phyloP scores from a whole-genome alignment of 2,113 vertebrate species.

The Pontoporia blainvillei region DNA sequence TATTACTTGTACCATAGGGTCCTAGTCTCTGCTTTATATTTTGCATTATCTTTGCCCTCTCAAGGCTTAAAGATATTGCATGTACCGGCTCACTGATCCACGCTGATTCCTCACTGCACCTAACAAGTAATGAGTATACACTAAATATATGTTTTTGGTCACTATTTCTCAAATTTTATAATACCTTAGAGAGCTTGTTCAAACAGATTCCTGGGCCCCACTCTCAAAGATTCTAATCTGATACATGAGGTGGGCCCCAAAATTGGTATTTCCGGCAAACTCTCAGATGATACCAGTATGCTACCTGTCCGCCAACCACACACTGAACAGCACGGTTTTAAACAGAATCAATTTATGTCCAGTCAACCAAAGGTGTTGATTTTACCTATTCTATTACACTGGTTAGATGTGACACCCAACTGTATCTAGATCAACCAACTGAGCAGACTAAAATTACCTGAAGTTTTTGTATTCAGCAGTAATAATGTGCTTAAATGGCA shows the following conservation, averaged over 20 bases:
- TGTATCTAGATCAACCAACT: background rate
- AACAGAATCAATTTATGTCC: background rate
- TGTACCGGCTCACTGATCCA: background rate
- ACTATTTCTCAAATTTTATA: conserved; percentile 3
- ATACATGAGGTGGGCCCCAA: background rate
- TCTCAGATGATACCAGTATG: background rate
- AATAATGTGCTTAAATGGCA: background rate
- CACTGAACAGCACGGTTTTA: background rate
- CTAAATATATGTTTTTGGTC: background rate
- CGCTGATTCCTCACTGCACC: background rate
- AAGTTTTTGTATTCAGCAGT: background rate
- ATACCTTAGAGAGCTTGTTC: background rate
- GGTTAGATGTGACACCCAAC: background rate
- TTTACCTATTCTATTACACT: background rate
- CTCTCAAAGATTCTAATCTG: background rate
- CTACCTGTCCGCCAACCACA: background rate
- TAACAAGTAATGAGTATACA: background rate
- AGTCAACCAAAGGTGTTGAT: background rate
- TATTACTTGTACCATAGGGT: background rate
- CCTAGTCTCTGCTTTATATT: background rate
- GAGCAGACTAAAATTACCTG: background rate
- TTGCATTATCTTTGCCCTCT: background rate
- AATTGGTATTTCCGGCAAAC: background rate
- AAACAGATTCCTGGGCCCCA: background rate
- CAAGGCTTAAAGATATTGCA: background rate